These are phyloP conservation scores for Dendrocincla fuliginosa DNA, from an alignment of 2,797 vertebrate genomes.

Conservation along the genomic window DNA sequence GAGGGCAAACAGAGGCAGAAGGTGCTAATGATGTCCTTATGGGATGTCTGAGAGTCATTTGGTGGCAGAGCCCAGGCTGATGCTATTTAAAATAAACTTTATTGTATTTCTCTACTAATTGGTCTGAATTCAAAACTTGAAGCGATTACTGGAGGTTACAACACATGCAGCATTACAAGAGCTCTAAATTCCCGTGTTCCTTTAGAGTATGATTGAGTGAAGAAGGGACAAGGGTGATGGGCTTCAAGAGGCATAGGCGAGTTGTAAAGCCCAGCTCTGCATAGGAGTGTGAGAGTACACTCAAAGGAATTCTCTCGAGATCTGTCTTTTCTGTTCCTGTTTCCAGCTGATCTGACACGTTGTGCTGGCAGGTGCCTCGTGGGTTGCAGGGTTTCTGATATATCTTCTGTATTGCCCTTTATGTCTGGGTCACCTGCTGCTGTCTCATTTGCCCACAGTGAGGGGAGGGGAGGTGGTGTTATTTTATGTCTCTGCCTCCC, in stretches of 20 bases:
- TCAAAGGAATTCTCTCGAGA: not conserved
- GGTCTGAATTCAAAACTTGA: not conserved
- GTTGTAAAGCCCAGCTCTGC: not conserved
- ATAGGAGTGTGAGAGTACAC: not conserved
- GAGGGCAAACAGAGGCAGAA: not conserved
- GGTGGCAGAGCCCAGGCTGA: not conserved
- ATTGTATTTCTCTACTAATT: not conserved
- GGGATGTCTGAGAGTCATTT: not conserved
- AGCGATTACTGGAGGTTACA: not conserved
- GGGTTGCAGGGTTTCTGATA: not conserved
- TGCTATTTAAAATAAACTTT: not conserved
- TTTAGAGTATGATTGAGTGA: not conserved
- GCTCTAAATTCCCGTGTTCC: not conserved
- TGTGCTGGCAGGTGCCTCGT: not conserved
- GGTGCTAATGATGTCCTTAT: not conserved
- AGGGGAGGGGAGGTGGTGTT: not conserved
- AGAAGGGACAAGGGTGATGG: not conserved
- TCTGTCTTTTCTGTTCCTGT: not conserved
- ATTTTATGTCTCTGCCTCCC: not conserved
- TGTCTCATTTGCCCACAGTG: not conserved
- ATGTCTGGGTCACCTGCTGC: accelerated
- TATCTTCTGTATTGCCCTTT: accelerated
- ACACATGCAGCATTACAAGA: not conserved
- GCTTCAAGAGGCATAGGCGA: not conserved
- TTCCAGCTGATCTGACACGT: not conserved